Evolutionary conservation across 2,888 invertebrate genomes (phyloP).

Genomic region (Cosmorhoe ocellata): DNA sequence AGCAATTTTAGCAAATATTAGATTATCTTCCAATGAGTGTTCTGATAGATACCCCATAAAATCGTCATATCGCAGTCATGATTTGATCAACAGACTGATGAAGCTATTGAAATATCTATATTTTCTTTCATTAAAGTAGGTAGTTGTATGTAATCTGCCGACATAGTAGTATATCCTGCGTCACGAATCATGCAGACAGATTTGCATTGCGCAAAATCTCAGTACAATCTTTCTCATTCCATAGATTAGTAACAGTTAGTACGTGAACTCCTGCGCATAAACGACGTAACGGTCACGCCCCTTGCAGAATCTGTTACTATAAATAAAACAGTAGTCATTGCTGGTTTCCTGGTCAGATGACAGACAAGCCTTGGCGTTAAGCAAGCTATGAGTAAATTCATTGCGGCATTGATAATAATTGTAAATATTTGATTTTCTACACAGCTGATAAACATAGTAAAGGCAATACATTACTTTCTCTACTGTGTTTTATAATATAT

Average conservation of each 20-base stretch:
- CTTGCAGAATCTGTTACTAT: conserved; percentile 38
- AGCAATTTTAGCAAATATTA: no score
- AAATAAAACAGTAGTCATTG: conserved; percentile 54
- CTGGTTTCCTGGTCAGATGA: conserved; percentile 63
- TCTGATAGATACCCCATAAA: no score
- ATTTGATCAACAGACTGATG: background rate
- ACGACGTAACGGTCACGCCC: conserved; percentile 49
- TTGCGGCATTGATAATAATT: conserved; percentile 6
- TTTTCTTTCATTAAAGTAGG: conserved; percentile 6
- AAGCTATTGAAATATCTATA: conserved; percentile 8
- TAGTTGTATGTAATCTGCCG: conserved; percentile 6
- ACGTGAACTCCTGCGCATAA: conserved; percentile 38
- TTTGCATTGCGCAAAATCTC: background rate
- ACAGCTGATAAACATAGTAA: background rate
- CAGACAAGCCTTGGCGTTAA: conserved; percentile 46
- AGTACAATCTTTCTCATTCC: background rate
- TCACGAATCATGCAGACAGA: background rate
- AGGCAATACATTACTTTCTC: no score
- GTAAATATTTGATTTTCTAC: background rate
- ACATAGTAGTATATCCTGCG: conserved; percentile 1
- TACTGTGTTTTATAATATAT: no score
- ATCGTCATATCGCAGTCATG: no score
- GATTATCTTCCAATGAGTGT: no score
- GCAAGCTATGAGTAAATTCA: conserved; percentile 27
- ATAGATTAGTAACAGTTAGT: conserved; percentile 6